A percentile compares a stretch with the other conserved stretches of the same genome.
Evolutionary conservation across 2,797 vertebrate genomes (phyloP).

Genomic region (Masticophis lateralis): DNA sequence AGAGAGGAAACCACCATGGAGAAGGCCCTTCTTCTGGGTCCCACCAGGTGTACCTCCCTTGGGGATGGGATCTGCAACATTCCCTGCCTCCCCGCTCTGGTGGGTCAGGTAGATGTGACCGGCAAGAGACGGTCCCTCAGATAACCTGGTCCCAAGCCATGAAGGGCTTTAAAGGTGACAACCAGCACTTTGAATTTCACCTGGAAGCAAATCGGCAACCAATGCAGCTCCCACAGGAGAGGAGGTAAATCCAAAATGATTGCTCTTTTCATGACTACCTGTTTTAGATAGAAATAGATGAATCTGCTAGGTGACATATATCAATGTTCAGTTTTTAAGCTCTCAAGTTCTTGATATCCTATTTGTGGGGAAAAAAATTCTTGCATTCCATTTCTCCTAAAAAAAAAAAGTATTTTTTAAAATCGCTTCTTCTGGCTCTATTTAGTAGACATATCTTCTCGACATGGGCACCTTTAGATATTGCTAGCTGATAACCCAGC

Average conservation of each 20-base stretch:
- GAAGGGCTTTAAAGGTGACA: too few relatives aligned
- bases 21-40: too few relatives aligned
- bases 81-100: too few relatives aligned
- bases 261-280: neutral
- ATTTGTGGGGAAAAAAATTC: neutral
- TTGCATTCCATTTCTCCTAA: neutral
- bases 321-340: neutral
- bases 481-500: neutral
- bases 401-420: neutral
- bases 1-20: too few relatives aligned
- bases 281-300: neutral
- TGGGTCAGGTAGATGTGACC: too few relatives aligned
- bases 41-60: too few relatives aligned
- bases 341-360: neutral
- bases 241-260: neutral
- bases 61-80: too few relatives aligned
- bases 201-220: too few relatives aligned
- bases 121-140: too few relatives aligned
- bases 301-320: neutral
- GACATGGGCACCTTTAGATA: neutral
- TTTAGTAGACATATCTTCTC: neutral
- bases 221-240: too few relatives aligned
- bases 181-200: too few relatives aligned
- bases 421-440: neutral
- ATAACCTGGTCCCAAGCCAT: too few relatives aligned